Evolutionary conservation across 2,113 vertebrate species (phyloP).

Genomic region (Melanerpes aurifrons): DNA sequence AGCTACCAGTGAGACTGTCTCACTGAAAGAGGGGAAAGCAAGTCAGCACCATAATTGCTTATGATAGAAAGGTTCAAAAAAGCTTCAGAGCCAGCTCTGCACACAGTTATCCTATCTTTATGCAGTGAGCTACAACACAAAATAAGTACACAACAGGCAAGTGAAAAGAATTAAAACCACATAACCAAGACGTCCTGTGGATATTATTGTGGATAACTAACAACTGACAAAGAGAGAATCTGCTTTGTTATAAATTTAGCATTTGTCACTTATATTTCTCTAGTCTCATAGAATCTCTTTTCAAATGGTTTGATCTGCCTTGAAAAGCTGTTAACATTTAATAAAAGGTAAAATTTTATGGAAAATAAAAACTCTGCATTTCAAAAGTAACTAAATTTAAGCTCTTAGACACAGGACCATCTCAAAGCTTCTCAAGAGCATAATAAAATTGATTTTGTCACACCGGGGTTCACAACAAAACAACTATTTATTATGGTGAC

Average conservation of each 20-base stretch:
- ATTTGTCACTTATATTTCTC: background rate
- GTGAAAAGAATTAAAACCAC: background rate
- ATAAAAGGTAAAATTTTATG: background rate
- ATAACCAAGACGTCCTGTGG: background rate
- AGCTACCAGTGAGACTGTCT: background rate
- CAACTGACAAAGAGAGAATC: background rate
- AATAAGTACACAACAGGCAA: background rate
- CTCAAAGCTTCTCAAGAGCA: background rate
- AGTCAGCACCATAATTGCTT: background rate
- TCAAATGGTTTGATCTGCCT: background rate
- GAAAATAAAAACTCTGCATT: background rate
- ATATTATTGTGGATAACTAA: background rate
- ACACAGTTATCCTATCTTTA: background rate
- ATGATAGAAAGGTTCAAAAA: background rate
- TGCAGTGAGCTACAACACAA: background rate
- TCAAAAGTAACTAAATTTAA: background rate
- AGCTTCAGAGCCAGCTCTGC: background rate
- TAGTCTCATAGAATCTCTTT: background rate
- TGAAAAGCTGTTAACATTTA: background rate
- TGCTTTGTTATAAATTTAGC: background rate
- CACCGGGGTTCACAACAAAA: background rate
- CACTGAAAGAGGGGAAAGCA: background rate
- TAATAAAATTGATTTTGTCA: background rate
- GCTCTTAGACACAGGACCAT: background rate
- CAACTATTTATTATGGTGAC: background rate